Conservation (phyloP, 1,140 invertebrate species). For the Danaus plexippus region DNA sequence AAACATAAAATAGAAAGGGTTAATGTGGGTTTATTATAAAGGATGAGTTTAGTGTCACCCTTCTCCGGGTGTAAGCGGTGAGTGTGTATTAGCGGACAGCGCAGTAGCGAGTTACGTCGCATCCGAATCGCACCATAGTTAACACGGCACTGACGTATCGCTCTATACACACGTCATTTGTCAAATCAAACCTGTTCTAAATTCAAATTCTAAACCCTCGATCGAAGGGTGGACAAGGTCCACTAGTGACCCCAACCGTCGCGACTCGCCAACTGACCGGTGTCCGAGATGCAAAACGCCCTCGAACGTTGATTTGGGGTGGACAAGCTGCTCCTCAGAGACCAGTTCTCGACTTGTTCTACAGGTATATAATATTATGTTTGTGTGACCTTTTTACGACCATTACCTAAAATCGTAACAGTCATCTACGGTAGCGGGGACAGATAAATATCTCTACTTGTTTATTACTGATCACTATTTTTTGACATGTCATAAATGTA, state of each 20-base stretch:
- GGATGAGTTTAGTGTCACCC: slow-evolving; percentile 62
- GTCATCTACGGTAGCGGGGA: slow-evolving; percentile 1
- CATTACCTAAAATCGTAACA: slow-evolving; percentile 13
- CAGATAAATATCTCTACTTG: no score
- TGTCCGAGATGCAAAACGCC: slow-evolving; percentile 51
- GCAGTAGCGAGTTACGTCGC: slow-evolving; percentile 53
- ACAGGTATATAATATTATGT: slow-evolving; percentile 53
- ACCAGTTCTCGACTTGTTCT: slow-evolving; percentile 42
- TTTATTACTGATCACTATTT: no score
- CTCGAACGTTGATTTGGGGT: slow-evolving; percentile 49
- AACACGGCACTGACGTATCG: slow-evolving; percentile 40
- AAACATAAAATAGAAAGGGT: no score
- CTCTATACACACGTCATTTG: slow-evolving; percentile 1
- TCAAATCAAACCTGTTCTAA: slow-evolving; percentile 30
- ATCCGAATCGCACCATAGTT: slow-evolving; percentile 56
- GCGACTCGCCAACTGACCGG: slow-evolving; percentile 43
- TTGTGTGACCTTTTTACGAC: slow-evolving; percentile 13
- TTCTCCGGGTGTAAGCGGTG: slow-evolving; percentile 46
- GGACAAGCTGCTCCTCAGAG: slow-evolving; percentile 38
- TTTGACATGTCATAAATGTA: no score
- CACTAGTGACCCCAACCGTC: slow-evolving; percentile 54
- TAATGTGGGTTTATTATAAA: slow-evolving; percentile 8
- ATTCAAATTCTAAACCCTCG: slow-evolving; percentile 25
- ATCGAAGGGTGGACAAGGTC: slow-evolving; percentile 46
- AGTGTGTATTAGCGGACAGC: slow-evolving; percentile 29